Percentiles rank a stretch among this genome's conserved stretches.
Conservation (phyloP, 1,140 invertebrate genomes). For the Microvelia longipes region DNA sequence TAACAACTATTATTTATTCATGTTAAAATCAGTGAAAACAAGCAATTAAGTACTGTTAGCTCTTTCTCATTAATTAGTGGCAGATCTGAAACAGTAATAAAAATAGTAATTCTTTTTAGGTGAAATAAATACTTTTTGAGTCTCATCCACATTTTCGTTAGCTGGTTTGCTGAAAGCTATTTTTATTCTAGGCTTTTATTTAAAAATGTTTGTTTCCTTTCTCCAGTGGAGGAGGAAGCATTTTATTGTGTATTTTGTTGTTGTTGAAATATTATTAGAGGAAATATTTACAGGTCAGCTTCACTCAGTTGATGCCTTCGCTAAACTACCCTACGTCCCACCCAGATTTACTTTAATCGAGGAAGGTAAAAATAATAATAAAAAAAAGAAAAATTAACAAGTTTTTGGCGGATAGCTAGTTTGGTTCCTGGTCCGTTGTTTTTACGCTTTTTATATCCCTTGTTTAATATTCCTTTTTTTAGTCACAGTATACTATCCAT, state of each 20-base stretch:
- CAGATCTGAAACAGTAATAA: too few species aligned
- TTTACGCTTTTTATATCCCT: background rate
- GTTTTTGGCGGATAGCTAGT: background rate
- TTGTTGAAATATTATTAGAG: too few species aligned
- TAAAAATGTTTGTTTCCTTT: too few species aligned
- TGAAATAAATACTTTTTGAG: too few species aligned
- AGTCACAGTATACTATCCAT: background rate
- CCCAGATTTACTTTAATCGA: constrained; percentile 32
- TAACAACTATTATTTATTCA: too few species aligned
- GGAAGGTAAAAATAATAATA: constrained; percentile 29
- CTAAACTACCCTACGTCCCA: constrained; percentile 34
- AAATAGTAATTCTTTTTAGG: too few species aligned
- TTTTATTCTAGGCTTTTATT: too few species aligned
- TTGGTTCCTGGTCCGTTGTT: background rate
- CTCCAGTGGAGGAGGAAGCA: too few species aligned
- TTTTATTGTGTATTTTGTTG: too few species aligned
- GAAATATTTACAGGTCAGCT: constrained; percentile 38
- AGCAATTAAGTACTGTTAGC: background rate
- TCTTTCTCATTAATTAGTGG: too few species aligned
- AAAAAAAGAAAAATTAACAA: constrained; percentile 1
- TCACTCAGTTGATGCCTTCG: constrained; percentile 39
- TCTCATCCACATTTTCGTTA: too few species aligned
- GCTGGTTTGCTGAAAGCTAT: too few species aligned
- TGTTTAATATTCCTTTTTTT: background rate
- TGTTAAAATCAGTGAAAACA: background rate